Evolutionary conservation across 2,888 invertebrate species (phyloP), one percentile per base, ranked within the genome.

Genomic region (Cataglyphis livida): DNA sequence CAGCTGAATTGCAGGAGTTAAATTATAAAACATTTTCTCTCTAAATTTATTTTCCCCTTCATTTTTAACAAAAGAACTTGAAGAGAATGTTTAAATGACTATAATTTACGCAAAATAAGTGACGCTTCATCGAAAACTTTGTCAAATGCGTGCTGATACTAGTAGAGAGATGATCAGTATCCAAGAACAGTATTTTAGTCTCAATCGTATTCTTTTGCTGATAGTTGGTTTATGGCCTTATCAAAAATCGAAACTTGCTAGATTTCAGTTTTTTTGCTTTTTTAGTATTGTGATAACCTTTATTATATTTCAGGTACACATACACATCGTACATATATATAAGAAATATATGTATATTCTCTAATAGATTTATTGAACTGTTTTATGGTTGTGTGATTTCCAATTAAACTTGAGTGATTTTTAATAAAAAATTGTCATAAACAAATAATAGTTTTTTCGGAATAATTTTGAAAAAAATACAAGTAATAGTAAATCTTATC

Each of bases 181-280:
- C 9, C 18, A 41, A 7, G 25, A 65, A 15, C 54, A 6, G 6
- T 25, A 54, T 76, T 76, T 76, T 0, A 65, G 15, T 76, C 25
- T 76, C 1, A 76, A 28, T 4, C 48, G 54, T 3, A n/a, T 7
- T 54, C 54, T 76, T 38, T 38, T 76, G 38, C 0, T 38, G 1
- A 2, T 6, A 25, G 0, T 76, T 65, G 75, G 51, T 18, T 12
- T 75, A 12, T 76, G 75, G 75, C 54, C 65, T 38, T 65, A 65
- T 25, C 7, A 76, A n/a, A 48, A 54, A 41, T 54, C 75, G n/a
- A 74, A 48, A 62, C 3, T 74, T 62, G 21, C 18, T 25, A 15
- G 7, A 38, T 0, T 57, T 28, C 54, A 66, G 3, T 57, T 38
- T 0, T 28, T 76, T 0, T 35, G 51, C 4, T 12, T 10, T 7